Conservation (phyloP, 2,888 invertebrate species). For the Lasioglossum villosulum region DNA sequence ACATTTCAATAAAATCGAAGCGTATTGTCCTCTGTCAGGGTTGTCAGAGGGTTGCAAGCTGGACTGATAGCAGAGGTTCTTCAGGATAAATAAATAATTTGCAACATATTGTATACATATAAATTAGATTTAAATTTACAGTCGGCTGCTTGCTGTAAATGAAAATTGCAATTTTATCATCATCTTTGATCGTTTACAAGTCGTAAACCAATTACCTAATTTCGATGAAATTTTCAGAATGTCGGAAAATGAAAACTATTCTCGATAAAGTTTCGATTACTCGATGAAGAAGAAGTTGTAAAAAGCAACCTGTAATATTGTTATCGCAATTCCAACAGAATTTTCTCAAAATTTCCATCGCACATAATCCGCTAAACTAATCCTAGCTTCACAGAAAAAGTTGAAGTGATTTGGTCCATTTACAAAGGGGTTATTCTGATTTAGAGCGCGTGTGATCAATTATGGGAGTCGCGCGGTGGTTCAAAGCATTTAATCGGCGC, state of each 20-base stretch:
- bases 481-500: slow-evolving; percentile 2
- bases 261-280: neutral
- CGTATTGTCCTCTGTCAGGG: too few species aligned
- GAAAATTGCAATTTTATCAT: too few species aligned
- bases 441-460: neutral
- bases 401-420: neutral
- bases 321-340: neutral
- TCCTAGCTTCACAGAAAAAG: neutral
- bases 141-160: neutral
- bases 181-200: neutral
- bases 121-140: neutral
- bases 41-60: too few species aligned
- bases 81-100: too few species aligned
- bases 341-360: neutral
- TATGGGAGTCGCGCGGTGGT: neutral
- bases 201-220: neutral
- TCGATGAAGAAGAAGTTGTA: neutral
- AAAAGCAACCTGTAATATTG: neutral
- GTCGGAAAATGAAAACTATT: neutral
- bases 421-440: neutral
- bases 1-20: too few species aligned
- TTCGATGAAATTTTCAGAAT: neutral
- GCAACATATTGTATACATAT: neutral
- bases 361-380: neutral
- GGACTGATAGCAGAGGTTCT: too few species aligned